These are phyloP conservation scores for Porites lutea DNA, from an alignment of 64 coral and sea anemone genomes.

Conservation along the genomic window DNA sequence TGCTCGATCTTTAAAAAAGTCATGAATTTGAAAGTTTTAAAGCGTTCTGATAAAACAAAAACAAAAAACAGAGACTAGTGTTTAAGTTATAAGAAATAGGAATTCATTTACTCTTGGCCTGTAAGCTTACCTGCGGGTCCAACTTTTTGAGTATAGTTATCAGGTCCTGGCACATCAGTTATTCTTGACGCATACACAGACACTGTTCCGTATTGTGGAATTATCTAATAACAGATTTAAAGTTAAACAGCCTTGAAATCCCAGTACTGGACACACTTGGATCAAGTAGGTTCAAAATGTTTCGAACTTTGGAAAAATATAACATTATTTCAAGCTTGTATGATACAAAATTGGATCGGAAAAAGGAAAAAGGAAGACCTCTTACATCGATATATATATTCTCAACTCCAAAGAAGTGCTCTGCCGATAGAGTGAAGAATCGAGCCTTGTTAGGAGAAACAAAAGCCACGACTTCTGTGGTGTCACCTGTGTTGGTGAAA, in stretches of 20 bases:
- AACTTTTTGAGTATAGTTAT: slow-evolving; percentile 45
- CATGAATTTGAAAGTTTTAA: too few relatives aligned
- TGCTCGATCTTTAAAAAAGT: too few relatives aligned
- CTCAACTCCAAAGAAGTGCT: slow-evolving; percentile 48
- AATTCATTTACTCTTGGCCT: too few relatives aligned
- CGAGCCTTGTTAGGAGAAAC: slow-evolving; percentile 60
- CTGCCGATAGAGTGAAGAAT: slow-evolving; percentile 42
- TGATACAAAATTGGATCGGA: too few relatives aligned
- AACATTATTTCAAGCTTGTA: too few relatives aligned
- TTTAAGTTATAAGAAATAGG: too few relatives aligned
- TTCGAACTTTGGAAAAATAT: too few relatives aligned
- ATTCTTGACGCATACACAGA: slow-evolving; percentile 53
- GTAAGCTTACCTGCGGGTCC: slow-evolving; percentile 43
- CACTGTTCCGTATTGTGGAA: slow-evolving; percentile 59
- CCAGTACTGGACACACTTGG: too few relatives aligned
- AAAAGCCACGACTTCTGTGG: slow-evolving; percentile 45
- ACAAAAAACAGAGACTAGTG: not conserved
- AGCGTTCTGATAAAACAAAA: too few relatives aligned
- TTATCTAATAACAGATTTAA: slow-evolving; percentile 23
- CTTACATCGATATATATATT: slow-evolving; percentile 61
- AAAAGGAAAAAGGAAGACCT: not conserved
- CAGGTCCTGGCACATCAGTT: slow-evolving; percentile 40
- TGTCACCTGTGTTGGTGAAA: slow-evolving; percentile 23
- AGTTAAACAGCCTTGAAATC: not conserved
- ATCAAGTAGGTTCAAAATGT: too few relatives aligned